Evolutionary conservation across 2,797 vertebrate species (phyloP), one percentile per base, ranked within the genome.

Genomic region (Anabacerthia variegaticeps): DNA sequence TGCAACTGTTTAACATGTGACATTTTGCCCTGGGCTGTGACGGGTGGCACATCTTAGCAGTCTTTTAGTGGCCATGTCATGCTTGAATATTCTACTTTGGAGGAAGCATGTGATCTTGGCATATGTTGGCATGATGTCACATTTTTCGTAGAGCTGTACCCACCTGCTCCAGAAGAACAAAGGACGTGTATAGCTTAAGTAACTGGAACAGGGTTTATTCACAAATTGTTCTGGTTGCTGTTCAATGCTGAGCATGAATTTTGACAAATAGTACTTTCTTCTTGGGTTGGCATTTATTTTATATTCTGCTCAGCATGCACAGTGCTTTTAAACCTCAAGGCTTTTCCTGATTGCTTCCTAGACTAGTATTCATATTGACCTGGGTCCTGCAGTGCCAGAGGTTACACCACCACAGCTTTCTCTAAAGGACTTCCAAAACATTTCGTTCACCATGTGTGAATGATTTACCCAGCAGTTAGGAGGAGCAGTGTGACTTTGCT

Each of bases 71-170:
- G 30, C 36, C 21, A 10, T 3, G 0, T 63, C 65, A 19, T 9
- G 2, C 3, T 37, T 77, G 28, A 51, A 46, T 46, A 55, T 48
- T 79, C 34, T 51, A 2, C 37, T 49, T 44, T 21, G 59, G 41
- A 74, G 69, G 39, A 80, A 48, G 15, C 1, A 1, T n/a, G 39
- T 0, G 6, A 16, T 61, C 54, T 44, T 62, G 44, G 46, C 6
- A 10, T 66, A 65, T 0, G 3, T 32, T 34, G 24, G 30, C 8
- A 2, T 59, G 46, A 14, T 4, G 2, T 17, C 0, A 2, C 28
- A 3, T 65, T 77, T 87, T 81, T 32, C 2, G 3, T 28, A 46
- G 32, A 67, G 37, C 28, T 74, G 28, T 43, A 39, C 12, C n/a
- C 24, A 43, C 22, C 52, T 34, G n/a, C 0, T 2, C 14, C 32